A percentile compares a stretch with the other conserved stretches of the same genome.
Conservation (phyloP, 2,113 vertebrate genomes). For the Stictonetta naevosa region DNA sequence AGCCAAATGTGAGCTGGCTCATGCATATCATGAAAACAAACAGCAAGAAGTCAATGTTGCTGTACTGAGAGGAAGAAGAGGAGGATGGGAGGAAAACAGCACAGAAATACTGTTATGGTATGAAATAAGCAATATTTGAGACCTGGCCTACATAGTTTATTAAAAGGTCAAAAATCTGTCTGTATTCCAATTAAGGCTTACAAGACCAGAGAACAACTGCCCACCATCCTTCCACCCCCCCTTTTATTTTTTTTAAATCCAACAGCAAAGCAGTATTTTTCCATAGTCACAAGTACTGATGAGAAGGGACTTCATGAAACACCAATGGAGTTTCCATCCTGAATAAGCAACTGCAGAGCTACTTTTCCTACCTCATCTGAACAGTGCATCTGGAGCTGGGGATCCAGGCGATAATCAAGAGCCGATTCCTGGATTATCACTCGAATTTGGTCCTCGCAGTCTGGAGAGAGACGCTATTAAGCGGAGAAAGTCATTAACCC, state of each 20-base stretch:
- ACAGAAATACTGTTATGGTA: background rate
- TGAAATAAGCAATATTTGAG: background rate
- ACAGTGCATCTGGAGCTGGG: conserved; percentile 96
- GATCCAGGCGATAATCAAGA: conserved; percentile 95
- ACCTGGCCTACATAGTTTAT: background rate
- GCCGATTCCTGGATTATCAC: conserved; percentile 96
- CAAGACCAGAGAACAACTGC: background rate
- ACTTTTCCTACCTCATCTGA: conserved; percentile 86
- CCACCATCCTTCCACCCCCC: too few species aligned
- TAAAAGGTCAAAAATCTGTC: background rate
- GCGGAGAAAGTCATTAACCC: conserved; percentile 1
- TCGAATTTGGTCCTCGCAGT: conserved; percentile 96
- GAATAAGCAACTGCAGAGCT: background rate
- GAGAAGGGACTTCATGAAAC: background rate
- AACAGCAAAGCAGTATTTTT: background rate
- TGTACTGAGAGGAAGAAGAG: background rate
- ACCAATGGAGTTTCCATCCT: background rate
- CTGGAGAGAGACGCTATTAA: conserved; percentile 89
- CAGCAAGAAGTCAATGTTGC: background rate
- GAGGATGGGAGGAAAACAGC: background rate
- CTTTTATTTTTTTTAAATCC: background rate
- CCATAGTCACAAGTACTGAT: background rate
- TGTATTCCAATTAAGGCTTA: background rate
- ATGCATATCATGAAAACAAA: background rate
- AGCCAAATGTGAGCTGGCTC: background rate